Percentiles rank a stretch among this genome's conserved stretches.
Conservation (phyloP, 2,888 invertebrate species). For the Lomographa bimaculata region DNA sequence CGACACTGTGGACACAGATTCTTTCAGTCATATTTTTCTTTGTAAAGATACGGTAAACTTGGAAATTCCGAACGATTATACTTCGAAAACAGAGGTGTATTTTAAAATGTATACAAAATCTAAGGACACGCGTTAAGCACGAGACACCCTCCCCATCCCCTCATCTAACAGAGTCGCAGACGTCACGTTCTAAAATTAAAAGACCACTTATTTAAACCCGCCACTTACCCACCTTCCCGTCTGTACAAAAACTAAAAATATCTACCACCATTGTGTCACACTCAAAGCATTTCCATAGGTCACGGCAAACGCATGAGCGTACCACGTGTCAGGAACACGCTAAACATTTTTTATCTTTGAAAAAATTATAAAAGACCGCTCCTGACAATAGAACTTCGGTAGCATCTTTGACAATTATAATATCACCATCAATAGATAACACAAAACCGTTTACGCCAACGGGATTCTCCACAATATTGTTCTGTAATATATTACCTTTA, state of each 20-base stretch:
- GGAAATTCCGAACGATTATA: slow-evolving; percentile 38
- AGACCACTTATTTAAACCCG: slow-evolving; percentile 77
- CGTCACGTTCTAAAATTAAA: slow-evolving; percentile 82
- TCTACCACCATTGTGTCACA: slow-evolving; percentile 76
- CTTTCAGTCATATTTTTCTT: slow-evolving; percentile 42
- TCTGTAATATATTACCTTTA: slow-evolving; percentile 47
- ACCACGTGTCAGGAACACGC: slow-evolving; percentile 82
- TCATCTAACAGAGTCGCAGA: slow-evolving; percentile 66
- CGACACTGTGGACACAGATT: slow-evolving; percentile 64
- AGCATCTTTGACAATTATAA: slow-evolving; percentile 84
- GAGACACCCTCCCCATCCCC: slow-evolving; percentile 78
- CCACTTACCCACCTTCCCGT: slow-evolving; percentile 81
- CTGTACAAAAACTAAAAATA: slow-evolving; percentile 80
- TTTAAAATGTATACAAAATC: slow-evolving; percentile 54
- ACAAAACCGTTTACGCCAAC: slow-evolving; percentile 53
- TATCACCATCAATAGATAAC: slow-evolving; percentile 55
- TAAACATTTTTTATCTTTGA: slow-evolving; percentile 81
- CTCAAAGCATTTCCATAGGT: slow-evolving; percentile 82
- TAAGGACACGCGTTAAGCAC: slow-evolving; percentile 74
- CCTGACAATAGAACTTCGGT: slow-evolving; percentile 77
- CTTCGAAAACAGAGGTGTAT: slow-evolving; percentile 22
- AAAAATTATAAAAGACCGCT: slow-evolving; percentile 80
- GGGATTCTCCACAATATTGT: slow-evolving; percentile 43
- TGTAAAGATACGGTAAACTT: slow-evolving; percentile 47
- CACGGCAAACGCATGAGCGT: slow-evolving; percentile 73